A percentile compares a stretch with the other conserved stretches of the same genome.
Conservation (phyloP, 64 coral and sea anemone genomes). For the Catalaphyllia jardinei region DNA sequence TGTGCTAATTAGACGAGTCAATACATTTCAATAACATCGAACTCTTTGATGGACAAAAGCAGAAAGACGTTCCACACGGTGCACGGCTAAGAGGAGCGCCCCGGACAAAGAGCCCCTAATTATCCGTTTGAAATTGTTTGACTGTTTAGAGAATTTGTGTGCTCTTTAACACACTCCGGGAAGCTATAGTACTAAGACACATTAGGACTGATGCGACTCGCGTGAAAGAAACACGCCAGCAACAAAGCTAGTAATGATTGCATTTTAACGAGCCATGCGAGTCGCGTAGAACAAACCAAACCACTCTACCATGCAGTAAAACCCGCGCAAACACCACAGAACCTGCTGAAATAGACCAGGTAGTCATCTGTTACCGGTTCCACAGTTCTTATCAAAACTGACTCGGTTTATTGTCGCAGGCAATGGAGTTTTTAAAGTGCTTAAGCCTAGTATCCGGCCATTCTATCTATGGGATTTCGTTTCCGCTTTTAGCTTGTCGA, state of each 20-base stretch:
- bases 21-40: slow-evolving; percentile 66
- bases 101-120: slow-evolving; percentile 21
- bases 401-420: neutral
- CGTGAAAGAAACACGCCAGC: slow-evolving; percentile 53
- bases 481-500: neutral
- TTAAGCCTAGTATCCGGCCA: neutral
- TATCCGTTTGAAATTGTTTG: slow-evolving; percentile 27
- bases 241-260: slow-evolving; percentile 77
- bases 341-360: slow-evolving; percentile 71
- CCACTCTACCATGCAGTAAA: slow-evolving; percentile 45
- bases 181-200: slow-evolving; percentile 34
- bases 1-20: slow-evolving; percentile 79
- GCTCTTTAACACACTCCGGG: slow-evolving; percentile 20
- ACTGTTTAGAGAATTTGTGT: slow-evolving; percentile 30
- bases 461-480: neutral
- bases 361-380: slow-evolving; percentile 52
- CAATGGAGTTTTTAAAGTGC: neutral
- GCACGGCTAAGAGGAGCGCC: neutral
- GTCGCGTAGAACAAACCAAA: slow-evolving; percentile 33
- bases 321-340: slow-evolving; percentile 45
- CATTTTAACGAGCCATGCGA: slow-evolving; percentile 50
- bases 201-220: slow-evolving; percentile 31
- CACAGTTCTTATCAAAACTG: slow-evolving; percentile 28
- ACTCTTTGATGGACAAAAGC: slow-evolving; percentile 40
- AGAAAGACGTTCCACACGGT: slow-evolving; percentile 39